Evolutionary conservation across 2,888 invertebrate species (phyloP), one percentile per base, ranked within the genome.

Genomic region (Bombyx huttoni): DNA sequence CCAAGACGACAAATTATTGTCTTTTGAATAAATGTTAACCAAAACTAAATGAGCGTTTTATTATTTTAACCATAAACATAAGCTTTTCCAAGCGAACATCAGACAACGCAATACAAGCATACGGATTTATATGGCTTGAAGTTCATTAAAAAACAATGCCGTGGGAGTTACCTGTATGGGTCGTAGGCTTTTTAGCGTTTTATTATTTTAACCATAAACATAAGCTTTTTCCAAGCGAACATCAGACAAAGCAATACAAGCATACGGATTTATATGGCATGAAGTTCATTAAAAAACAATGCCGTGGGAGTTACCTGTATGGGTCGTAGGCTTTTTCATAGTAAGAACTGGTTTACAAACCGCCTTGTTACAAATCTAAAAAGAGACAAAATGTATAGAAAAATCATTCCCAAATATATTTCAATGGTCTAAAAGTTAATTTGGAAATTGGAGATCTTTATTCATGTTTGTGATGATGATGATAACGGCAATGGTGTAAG

Each of bases 281-380:
- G 48, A 53, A 51, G 52, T 47, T 57, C 49, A 53, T 54, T 56
- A 54, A 51, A 60, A 58, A 59, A 66, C 58, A 40, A 40, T 40
- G 40, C 40, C 40, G 40, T 40, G 40, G 40, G 40, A 40, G 40
- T 40, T 40, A 40, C 40, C 5, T 40, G 40, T 40, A 40, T 40
- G 40, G 40, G 8, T 40, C 12, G 40, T 10, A 40, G 0, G n/a
- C 12, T 49, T 13, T 49, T 49, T 14, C 45, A 13, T 7, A 47
- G 13, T 13, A 8, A 14, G n/a, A 47, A 47, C 47, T 47, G 40
- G 40, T 47, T 47, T 13, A 47, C 14, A 10, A 5, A 7, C 24
- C 24, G 40, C 40, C 12, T 40, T 40, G 40, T 40, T 40, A 3
- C 40, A 40, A 12, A 40, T 40, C 9, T 12, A 40, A 40, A 40